These are phyloP conservation scores for Tamias sibiricus DNA, from an alignment of 2,113 vertebrate genomes.

Conservation along the genomic window DNA sequence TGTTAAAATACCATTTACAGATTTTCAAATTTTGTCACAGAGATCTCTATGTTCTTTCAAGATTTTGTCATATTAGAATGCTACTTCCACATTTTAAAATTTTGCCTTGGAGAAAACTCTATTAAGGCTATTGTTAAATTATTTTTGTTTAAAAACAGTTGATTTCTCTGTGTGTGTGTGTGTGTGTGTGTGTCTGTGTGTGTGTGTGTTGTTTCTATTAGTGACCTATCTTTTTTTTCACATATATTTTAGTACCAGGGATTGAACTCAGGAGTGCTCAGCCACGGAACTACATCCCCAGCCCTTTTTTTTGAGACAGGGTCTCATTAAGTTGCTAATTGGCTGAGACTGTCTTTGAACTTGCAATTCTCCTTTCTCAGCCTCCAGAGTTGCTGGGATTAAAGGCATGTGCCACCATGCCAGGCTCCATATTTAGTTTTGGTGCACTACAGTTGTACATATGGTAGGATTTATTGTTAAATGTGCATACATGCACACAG, in stretches of 20 bases:
- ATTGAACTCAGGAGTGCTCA: no score
- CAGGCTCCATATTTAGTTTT: neutral
- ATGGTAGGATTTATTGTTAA: neutral
- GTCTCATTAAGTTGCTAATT: no score
- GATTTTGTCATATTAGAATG: slow-evolving; percentile 55
- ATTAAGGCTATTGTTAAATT: neutral
- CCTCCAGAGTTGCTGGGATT: neutral
- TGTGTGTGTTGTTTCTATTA: neutral
- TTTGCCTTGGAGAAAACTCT: slow-evolving; percentile 5
- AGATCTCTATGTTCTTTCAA: neutral
- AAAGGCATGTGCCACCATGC: no score
- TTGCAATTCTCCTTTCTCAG: no score
- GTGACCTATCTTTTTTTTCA: neutral
- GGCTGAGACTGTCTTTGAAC: no score
- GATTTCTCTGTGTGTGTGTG: neutral
- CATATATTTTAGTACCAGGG: no score
- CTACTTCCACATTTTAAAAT: neutral
- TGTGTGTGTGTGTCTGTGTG: neutral
- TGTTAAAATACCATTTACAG: neutral
- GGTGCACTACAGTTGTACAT: neutral
- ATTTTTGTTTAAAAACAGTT: neutral
- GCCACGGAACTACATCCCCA: no score
- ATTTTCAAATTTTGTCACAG: slow-evolving; percentile 35
- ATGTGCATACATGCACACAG: no score
- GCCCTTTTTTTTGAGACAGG: no score